Conservation (phyloP, 2,888 invertebrate species). For the Aricia artaxerxes region DNA sequence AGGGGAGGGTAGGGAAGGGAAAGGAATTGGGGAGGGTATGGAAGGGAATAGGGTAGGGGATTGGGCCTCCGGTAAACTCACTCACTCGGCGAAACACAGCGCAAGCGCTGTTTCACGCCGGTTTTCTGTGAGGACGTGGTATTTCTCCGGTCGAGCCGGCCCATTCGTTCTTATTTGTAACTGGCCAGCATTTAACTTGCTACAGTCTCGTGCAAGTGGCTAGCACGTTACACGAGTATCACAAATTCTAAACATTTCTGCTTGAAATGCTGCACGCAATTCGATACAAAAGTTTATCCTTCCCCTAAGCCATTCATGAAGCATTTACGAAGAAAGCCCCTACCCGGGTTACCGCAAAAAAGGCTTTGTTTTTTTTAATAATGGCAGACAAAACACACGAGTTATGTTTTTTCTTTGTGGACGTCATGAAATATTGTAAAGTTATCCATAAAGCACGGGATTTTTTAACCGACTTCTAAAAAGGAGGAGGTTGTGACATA, state of each 20-base stretch:
- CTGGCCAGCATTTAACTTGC: too few relatives aligned
- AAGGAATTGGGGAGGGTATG: too few relatives aligned
- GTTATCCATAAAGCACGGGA: background rate
- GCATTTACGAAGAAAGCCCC: conserved; percentile 35
- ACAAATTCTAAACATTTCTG: conserved; percentile 38
- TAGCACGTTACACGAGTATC: background rate
- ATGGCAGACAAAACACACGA: conserved; percentile 58
- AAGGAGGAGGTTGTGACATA: too few relatives aligned
- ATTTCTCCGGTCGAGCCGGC: too few relatives aligned
- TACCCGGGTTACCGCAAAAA: conserved; percentile 48
- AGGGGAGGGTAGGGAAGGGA: too few relatives aligned
- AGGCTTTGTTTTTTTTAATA: conserved; percentile 62
- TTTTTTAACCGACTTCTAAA: background rate
- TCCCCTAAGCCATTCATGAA: conserved; percentile 57
- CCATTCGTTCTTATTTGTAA: too few relatives aligned
- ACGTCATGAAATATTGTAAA: conserved; percentile 46
- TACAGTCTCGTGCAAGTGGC: background rate
- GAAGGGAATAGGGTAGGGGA: too few relatives aligned
- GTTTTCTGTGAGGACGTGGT: too few relatives aligned
- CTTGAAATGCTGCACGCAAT: conserved; percentile 53
- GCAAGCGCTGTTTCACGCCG: too few relatives aligned
- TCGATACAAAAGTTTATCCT: conserved; percentile 53
- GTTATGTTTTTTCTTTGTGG: conserved; percentile 54
- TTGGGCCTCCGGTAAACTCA: too few relatives aligned
- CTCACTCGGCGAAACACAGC: too few relatives aligned